phyloP scores from a whole-genome alignment of 2,888 invertebrate genomes.

The Leptura quadrifasciata region DNA sequence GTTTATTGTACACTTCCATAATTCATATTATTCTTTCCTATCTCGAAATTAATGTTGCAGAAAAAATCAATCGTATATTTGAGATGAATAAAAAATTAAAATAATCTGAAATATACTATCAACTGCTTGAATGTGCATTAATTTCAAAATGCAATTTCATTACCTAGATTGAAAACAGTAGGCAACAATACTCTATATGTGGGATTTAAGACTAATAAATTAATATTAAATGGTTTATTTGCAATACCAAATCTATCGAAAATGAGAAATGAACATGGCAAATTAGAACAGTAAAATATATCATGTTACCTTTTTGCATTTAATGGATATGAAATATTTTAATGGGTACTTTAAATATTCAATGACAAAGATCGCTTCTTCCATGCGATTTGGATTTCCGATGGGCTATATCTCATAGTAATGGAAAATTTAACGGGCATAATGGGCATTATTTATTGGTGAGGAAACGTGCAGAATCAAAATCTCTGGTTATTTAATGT shows the following conservation, averaged over 20 bases:
- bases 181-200: too few species aligned
- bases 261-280: neutral
- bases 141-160: too few species aligned
- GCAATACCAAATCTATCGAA: neutral
- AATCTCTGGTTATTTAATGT: neutral
- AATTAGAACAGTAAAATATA: too few species aligned
- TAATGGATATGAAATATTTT: neutral
- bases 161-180: too few species aligned
- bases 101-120: too few species aligned
- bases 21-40: too few species aligned
- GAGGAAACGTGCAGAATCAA: neutral
- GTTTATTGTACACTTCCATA: too few species aligned
- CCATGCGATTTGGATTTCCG: neutral
- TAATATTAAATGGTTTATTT: neutral
- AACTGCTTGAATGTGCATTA: too few species aligned
- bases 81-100: too few species aligned
- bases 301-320: neutral
- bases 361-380: neutral
- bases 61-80: too few species aligned
- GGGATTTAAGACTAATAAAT: neutral
- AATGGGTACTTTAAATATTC: conserved; percentile 1
- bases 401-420: neutral
- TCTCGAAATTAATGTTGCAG: too few species aligned
- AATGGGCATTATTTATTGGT: conserved; percentile 3
- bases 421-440: neutral